These are phyloP conservation scores for Pangasius djambal DNA, from an alignment of 2,797 vertebrate genomes.

Conservation along the genomic window DNA sequence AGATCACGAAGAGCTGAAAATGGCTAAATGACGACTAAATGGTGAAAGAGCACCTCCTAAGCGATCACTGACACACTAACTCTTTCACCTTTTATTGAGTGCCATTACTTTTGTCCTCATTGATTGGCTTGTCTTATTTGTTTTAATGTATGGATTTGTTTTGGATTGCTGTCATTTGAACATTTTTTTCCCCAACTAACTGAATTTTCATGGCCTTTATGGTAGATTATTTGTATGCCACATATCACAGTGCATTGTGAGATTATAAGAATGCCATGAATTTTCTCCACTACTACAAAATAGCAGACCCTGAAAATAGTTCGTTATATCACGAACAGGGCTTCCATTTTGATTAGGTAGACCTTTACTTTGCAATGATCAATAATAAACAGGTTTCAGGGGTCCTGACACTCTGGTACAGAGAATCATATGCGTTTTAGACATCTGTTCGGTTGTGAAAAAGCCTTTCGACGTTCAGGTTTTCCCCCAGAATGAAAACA, in stretches of 20 bases:
- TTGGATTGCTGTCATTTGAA: conserved; percentile 9
- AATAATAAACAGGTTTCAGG: not conserved
- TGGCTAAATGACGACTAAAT: conserved; percentile 1
- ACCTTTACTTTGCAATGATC: not conserved
- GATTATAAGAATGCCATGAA: not conserved
- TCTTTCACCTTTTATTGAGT: not conserved
- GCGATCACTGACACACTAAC: not conserved
- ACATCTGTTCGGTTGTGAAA: not conserved
- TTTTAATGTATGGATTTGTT: not conserved
- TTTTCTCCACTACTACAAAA: not conserved
- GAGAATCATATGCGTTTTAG: not conserved
- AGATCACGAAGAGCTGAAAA: not conserved
- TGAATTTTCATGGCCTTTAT: not conserved
- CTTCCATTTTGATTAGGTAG: not conserved
- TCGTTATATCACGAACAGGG: not conserved
- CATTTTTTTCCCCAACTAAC: not conserved
- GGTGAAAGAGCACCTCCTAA: not conserved
- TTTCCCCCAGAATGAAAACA: not conserved
- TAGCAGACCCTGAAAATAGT: not conserved
- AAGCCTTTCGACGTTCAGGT: not conserved
- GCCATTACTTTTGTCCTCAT: not conserved
- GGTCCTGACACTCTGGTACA: not conserved
- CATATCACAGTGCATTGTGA: not conserved
- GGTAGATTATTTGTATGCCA: not conserved
- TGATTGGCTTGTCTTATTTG: conserved; percentile 11